A percentile compares a stretch with the other conserved stretches of the same genome.
phyloP scores from a whole-genome alignment of 2,888 invertebrate genomes.

The Diarsia rubi region DNA sequence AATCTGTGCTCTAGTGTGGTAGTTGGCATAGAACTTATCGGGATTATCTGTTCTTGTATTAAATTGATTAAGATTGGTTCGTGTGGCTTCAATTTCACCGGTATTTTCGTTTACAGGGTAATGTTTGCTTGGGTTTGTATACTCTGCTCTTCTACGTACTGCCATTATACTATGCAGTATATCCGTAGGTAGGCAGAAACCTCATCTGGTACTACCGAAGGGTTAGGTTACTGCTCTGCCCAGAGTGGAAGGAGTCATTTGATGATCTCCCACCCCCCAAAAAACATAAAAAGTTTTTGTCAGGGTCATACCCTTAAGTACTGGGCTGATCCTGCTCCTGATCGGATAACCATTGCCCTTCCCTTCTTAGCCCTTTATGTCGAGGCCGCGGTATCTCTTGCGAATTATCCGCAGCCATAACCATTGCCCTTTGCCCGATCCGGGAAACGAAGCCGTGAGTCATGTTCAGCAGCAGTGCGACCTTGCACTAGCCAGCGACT shows the following conservation, averaged over 20 bases:
- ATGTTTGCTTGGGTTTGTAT: background rate
- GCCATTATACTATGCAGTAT: background rate
- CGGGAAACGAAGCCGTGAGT: background rate
- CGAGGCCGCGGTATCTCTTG: too few species aligned
- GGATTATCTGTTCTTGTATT: constrained; percentile 48
- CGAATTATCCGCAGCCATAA: too few species aligned
- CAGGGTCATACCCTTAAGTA: background rate
- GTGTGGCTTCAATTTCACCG: constrained; percentile 44
- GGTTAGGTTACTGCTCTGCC: too few species aligned
- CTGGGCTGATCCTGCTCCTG: background rate
- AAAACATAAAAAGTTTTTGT: too few species aligned
- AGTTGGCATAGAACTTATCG: constrained; percentile 15
- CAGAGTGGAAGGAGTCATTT: too few species aligned
- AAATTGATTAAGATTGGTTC: constrained; percentile 48
- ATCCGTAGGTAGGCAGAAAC: background rate
- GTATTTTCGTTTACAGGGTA: constrained; percentile 1
- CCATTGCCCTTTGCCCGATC: background rate
- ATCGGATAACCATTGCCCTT: background rate
- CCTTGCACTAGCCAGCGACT: background rate
- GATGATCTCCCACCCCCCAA: too few species aligned
- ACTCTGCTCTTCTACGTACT: background rate
- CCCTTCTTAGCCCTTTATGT: too few species aligned
- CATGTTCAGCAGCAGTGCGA: background rate
- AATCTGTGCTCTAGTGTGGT: constrained; percentile 14
- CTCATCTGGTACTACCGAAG: background rate